Evolutionary conservation across 2,888 invertebrate genomes (phyloP).

Genomic region (Rhorus exstirpatorius): DNA sequence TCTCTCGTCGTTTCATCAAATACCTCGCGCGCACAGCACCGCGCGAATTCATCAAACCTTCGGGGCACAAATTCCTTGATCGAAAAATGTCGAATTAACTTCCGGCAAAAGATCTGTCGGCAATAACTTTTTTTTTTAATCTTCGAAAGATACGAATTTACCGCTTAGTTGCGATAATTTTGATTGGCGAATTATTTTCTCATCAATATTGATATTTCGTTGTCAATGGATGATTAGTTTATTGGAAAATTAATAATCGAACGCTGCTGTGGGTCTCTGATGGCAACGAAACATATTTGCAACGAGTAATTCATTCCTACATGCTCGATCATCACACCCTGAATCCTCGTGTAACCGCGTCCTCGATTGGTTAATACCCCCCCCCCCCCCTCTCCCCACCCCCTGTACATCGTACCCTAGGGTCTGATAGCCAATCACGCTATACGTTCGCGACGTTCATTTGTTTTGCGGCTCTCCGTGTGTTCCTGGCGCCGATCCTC

Average conservation of each 20-base stretch:
- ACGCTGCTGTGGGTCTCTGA: not conserved
- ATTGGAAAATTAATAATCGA: not conserved
- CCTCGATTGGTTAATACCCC: slow-evolving; percentile 76
- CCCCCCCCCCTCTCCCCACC: too few species aligned
- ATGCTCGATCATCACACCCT: not conserved
- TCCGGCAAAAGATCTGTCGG: too few species aligned
- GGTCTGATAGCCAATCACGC: slow-evolving; percentile 79
- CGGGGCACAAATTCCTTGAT: not conserved
- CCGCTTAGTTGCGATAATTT: not conserved
- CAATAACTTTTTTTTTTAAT: too few species aligned
- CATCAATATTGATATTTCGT: too few species aligned
- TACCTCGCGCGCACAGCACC: too few species aligned
- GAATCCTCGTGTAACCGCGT: slow-evolving; percentile 60
- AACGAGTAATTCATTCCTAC: slow-evolving; percentile 14
- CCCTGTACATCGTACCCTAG: slow-evolving; percentile 58
- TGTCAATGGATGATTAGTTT: not conserved
- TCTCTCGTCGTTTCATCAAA: slow-evolving; percentile 18
- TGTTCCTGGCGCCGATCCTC: slow-evolving; percentile 74
- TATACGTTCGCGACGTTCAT: slow-evolving; percentile 78
- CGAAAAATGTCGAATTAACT: slow-evolving; percentile 1
- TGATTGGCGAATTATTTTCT: too few species aligned
- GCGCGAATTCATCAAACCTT: not conserved
- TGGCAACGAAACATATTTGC: not conserved
- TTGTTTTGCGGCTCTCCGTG: slow-evolving; percentile 80
- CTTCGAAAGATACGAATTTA: too few species aligned